Base-by-base conservation (phyloP, 2,888 invertebrate species). In the Aspidapion aeneum region DNA sequence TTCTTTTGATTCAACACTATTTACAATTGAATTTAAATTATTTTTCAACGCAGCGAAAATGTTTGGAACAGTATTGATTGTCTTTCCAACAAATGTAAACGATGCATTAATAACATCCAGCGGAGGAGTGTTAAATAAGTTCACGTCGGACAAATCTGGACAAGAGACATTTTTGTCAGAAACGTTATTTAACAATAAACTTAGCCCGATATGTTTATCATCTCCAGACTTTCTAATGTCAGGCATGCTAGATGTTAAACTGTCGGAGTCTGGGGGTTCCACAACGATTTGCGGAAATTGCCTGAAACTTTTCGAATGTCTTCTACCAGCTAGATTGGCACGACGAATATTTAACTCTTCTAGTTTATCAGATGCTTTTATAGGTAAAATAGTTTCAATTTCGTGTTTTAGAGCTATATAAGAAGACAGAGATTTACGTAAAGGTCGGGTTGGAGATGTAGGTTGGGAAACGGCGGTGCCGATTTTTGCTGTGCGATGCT, bases 331-430 rank as follows among this genome's bases (percentile, higher is more conserved):
- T 51, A 69, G 61, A 58, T 66, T 63, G 21, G 50, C 63, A 19
- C 69, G 65, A 3, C 69, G 68, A 18, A 66, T 68, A 20, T 63
- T 65, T 35, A 52, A 54, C 18, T 69, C 69, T 17, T 64, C 61
- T 18, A 61, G 63, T 19, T 66, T 69, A 35, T 12, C 35, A 12
- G 3, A 7, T 12, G 12, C 35, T 60, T 71, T 72, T 50, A 76
- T 76, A 0, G 80, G 79, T 63, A 80, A 62, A 60, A 80, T 72
- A 60, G 65, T 72, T 64, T 78, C 76, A 35, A 80, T 78, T 66
- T 79, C 76, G 56, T 74, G 74, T 61, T 77, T 78, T 19, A 80
- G 70, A 71, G 79, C 79, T 65, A 73, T 68, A 67, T 78, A 80
- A 2, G 78, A 78, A 1, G 78, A 78, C 21, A 77, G 63, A 18